phyloP scores from a whole-genome alignment of 2,797 vertebrate genomes.

The Chromis chromis region DNA sequence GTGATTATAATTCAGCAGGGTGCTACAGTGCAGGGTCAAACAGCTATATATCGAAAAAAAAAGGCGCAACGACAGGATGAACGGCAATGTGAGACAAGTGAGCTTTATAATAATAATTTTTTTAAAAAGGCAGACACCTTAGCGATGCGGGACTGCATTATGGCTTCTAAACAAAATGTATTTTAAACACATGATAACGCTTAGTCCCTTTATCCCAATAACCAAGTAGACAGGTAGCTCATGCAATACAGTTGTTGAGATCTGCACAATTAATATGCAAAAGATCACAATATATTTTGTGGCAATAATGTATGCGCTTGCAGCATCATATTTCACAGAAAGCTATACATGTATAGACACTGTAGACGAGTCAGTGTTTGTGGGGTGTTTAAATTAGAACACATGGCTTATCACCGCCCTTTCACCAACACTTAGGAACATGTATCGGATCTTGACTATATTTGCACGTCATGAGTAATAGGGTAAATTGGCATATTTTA shows the following conservation, averaged over 20 bases:
- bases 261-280: conserved; percentile 83
- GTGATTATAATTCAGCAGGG: conserved; percentile 76
- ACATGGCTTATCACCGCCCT: conserved; percentile 58
- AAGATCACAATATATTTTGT: conserved; percentile 82
- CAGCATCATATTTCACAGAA: conserved; percentile 66
- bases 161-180: conserved; percentile 62
- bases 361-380: conserved; percentile 68
- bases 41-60: conserved; percentile 26
- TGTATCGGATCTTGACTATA: conserved; percentile 48
- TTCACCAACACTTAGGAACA: conserved; percentile 41
- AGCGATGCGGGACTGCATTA: conserved; percentile 56
- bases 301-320: conserved; percentile 85
- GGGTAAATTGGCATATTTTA: conserved; percentile 29
- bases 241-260: conserved; percentile 80
- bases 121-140: conserved; percentile 45
- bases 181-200: conserved; percentile 65
- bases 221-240: conserved; percentile 79
- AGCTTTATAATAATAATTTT: conserved; percentile 33
- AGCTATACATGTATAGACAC: conserved; percentile 59
- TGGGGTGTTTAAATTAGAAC: conserved; percentile 57
- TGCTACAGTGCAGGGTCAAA: conserved; percentile 76
- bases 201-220: conserved; percentile 80
- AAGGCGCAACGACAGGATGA: conserved; percentile 23
- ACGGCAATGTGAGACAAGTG: conserved; percentile 17
- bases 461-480: conserved; percentile 47